Evolutionary conservation across 2,888 invertebrate species (phyloP).

Genomic region (Camponotus fellah): DNA sequence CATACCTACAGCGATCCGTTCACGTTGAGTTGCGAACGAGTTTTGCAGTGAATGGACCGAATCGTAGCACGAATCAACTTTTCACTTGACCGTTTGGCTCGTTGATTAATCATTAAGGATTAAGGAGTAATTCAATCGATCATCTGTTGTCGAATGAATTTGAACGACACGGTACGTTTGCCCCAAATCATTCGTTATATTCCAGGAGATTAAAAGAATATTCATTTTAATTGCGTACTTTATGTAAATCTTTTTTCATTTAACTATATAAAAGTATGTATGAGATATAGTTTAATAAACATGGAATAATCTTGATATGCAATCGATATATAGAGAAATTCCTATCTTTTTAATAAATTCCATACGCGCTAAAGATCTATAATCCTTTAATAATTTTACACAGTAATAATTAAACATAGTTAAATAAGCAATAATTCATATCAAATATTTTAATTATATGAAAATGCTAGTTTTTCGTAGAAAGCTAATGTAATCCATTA

Average conservation of each 20-base stretch:
- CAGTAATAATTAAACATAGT: too few species aligned
- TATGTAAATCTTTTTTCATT: not conserved
- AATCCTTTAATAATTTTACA: too few species aligned
- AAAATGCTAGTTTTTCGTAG: too few species aligned
- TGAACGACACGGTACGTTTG: slow-evolving; percentile 16
- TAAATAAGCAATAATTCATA: too few species aligned
- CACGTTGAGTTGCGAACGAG: slow-evolving; percentile 63
- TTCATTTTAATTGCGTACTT: not conserved
- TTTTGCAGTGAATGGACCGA: slow-evolving; percentile 73
- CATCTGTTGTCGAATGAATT: slow-evolving; percentile 22
- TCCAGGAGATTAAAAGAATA: not conserved
- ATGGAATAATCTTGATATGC: too few species aligned
- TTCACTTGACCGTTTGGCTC: slow-evolving; percentile 56
- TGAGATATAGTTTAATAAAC: slow-evolving; percentile 6
- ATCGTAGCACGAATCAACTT: slow-evolving; percentile 67
- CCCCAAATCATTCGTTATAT: not conserved
- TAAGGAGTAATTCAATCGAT: slow-evolving; percentile 38
- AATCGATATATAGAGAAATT: too few species aligned
- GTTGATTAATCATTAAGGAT: slow-evolving; percentile 55
- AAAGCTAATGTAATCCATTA: too few species aligned
- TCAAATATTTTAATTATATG: too few species aligned
- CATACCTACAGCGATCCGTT: slow-evolving; percentile 56
- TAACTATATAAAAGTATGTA: not conserved
- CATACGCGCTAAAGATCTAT: too few species aligned
- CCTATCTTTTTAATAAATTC: too few species aligned